Percentiles rank a stretch among this genome's conserved stretches.
phyloP scores from a whole-genome alignment of 1,140 invertebrate species.

The Brachionus calyciflorus region DNA sequence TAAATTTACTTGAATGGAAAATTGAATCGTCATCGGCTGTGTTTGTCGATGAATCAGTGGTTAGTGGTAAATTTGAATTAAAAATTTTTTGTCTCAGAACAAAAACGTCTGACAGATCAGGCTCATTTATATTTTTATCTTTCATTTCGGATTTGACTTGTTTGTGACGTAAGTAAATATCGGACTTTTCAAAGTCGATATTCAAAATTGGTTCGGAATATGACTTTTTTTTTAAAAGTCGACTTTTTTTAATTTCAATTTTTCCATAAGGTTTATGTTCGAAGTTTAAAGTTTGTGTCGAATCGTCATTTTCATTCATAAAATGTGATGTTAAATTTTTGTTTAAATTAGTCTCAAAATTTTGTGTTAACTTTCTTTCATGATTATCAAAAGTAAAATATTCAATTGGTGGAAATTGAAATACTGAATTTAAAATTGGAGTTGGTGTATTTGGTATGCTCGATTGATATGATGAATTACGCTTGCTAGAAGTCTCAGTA shows the following conservation, averaged over 20 bases:
- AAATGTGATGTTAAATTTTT: constrained; percentile 41
- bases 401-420: constrained; percentile 13
- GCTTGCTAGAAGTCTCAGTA: neutral
- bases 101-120: neutral
- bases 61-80: neutral
- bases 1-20: neutral
- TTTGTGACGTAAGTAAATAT: neutral
- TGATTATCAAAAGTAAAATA: neutral
- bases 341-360: neutral
- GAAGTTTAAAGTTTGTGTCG: neutral
- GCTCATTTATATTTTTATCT: constrained; percentile 25
- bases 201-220: neutral
- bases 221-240: neutral
- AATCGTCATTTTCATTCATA: neutral
- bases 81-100: neutral
- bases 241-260: neutral
- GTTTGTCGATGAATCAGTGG: constrained; percentile 19
- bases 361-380: neutral
- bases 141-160: constrained; percentile 40
- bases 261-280: neutral
- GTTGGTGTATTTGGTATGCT: neutral
- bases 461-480: neutral
- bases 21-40: constrained; percentile 2
- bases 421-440: neutral
- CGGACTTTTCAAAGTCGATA: neutral